Conservation (phyloP, 2,113 vertebrate genomes). For the Ptyas mucosa region DNA sequence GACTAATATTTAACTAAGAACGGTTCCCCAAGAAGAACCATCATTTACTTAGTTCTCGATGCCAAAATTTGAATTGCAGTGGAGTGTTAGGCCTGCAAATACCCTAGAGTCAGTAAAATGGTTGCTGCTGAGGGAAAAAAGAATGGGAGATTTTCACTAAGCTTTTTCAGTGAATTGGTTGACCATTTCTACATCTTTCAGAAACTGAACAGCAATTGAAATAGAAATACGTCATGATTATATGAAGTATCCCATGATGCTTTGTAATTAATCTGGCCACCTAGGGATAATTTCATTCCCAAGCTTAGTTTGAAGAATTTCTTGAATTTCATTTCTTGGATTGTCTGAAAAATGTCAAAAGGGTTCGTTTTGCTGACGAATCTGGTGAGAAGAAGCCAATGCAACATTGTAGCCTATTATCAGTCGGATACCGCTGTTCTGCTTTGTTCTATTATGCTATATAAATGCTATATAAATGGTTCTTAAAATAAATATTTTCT, state of each 20-base stretch:
- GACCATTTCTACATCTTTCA: background rate
- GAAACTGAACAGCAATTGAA: background rate
- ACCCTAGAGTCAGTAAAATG: no score
- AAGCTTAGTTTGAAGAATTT: background rate
- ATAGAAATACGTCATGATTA: background rate
- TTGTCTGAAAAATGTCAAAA: background rate
- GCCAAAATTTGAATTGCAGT: background rate
- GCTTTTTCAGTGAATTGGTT: background rate
- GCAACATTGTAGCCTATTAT: background rate
- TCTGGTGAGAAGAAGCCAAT: background rate
- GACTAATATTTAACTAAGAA: background rate
- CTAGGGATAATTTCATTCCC: rapidly evolving
- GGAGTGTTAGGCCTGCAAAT: background rate
- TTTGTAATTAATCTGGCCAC: background rate
- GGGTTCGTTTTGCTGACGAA: background rate
- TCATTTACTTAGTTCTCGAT: background rate
- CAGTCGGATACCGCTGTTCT: background rate
- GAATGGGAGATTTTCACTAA: background rate
- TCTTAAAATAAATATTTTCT: background rate
- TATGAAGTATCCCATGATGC: background rate
- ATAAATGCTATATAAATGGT: background rate
- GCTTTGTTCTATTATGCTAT: no score
- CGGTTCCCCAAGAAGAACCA: background rate
- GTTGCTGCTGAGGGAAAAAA: background rate
- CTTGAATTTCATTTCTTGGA: background rate